Base-by-base conservation (phyloP, 2,888 invertebrate species). In the Macropis europaea region DNA sequence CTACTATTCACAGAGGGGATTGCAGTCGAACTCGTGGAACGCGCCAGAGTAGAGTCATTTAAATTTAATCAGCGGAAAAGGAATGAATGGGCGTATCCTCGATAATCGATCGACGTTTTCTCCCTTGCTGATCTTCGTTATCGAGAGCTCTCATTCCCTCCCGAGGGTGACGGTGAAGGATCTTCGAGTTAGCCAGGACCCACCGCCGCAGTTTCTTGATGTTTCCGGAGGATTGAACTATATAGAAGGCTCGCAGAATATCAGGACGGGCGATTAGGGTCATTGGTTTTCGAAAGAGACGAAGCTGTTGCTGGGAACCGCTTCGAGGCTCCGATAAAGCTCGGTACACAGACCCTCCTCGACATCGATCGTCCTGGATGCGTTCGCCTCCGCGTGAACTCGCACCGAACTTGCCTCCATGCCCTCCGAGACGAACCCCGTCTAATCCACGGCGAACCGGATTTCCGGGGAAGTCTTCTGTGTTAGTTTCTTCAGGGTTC, bases 231-330 rank as follows among this genome's bases (percentile, higher is more conserved):
- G 57, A 70, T 57, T 45, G 61, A 15, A 43, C 36, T 48, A 22
- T 45, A 67, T 56, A 57, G 56, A 45, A 26, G 24, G 42, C 22
- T 45, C 26, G 57, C 36, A 43, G 69, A 53, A 62, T 71, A 73
- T 66, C 66, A 64, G 50, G 22, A 48, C 34, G 43, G 60, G 42
- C 79, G 84, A 83, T 82, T 83, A 83, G 76, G 83, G 82, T 83
- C 82, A 82, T 81, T 79, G 81, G 69, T 83, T 83, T 82, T 81
- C 76, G 81, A 62, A 64, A 67, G 61, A 52, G 67, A 47, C 71
- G 59, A 62, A 60, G 54, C 69, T 32, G 56, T 61, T 67, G 70
- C 68, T 47, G 54, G 73, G 67, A 76, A 61, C 43, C 57, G 70
- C 24, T 73, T 45, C 52, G 43, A 50, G 60, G 34, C 36, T 34